Base-by-base conservation (phyloP, 2,888 invertebrate species). In the Caenorhabditis angaria region DNA sequence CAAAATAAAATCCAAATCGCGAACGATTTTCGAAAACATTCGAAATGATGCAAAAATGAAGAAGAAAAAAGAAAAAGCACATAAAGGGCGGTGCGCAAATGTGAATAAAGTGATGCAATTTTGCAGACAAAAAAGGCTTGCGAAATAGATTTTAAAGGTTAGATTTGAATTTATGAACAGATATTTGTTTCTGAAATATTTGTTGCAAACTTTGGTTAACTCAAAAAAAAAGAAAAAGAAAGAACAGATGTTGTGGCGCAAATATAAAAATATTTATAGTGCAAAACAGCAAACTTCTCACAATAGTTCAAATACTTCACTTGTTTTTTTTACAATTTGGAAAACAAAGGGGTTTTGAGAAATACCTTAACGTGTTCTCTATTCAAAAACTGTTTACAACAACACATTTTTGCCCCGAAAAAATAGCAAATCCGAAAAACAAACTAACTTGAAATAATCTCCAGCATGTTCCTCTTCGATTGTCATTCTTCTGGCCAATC, bases 391-490 rank as follows among this genome's bases (percentile, higher is more conserved):
- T n/a, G n/a, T n/a, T n/a, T n/a, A n/a, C n/a, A n/a, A n/a, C n/a
- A n/a, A n/a, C n/a, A n/a, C n/a, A n/a, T n/a, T n/a, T n/a, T n/a
- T n/a, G n/a, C n/a, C n/a, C n/a, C n/a, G n/a, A n/a, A n/a, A 18
- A 5, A 18, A 22, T 18, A 18, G 22, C 22, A 25, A 51, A 25
- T 12, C 8, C 14, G 14, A 18, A 27, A 10, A 28, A 8, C 28
- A 4, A 54, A 57, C 71, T 61, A 18, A 82, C 83, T 68, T 75
- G 76, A 83, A 83, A 55, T 83, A 83, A 29, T 77, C 80, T 62
- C 82, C 82, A 25, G 81, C 76, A 48, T 78, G 82, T 61, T 83
- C 83, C 60, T 83, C 83, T 48, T 82, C 83, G 32, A 83, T 80
- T 20, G 83, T 83, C 83, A 83, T 83, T 57, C 74, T 63, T 18